Conservation (phyloP, 2,888 invertebrate genomes). For the Eilema depressum region DNA sequence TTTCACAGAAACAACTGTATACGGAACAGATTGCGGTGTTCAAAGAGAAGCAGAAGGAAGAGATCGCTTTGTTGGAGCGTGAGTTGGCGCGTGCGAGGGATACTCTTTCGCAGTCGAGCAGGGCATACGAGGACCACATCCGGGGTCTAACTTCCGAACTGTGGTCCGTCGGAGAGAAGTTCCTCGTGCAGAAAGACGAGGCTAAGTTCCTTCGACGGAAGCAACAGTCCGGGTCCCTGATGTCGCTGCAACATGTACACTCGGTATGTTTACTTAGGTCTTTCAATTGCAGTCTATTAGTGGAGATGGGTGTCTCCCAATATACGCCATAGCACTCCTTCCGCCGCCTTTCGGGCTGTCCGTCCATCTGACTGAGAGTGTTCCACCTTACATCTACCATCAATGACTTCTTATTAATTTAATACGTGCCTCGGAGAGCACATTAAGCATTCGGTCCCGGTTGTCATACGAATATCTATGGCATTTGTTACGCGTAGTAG, state of each 20-base stretch:
- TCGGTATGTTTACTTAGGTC: conserved; percentile 60
- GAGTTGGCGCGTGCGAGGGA: conserved; percentile 85
- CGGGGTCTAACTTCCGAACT: conserved; percentile 84
- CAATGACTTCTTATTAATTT: no score
- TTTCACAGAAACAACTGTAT: conserved; percentile 86
- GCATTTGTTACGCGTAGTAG: no score
- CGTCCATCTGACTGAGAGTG: no score
- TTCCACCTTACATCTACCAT: no score
- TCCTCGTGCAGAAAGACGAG: conserved; percentile 86
- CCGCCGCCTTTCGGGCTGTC: no score
- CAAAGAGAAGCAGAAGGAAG: conserved; percentile 83
- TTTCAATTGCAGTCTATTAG: no score
- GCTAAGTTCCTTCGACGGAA: conserved; percentile 82
- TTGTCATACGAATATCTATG: no score
- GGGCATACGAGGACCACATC: conserved; percentile 76
- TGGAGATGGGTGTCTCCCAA: no score
- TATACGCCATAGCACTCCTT: no score
- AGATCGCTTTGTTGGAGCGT: conserved; percentile 79
- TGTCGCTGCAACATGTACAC: conserved; percentile 80
- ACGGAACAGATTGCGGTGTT: conserved; percentile 87
- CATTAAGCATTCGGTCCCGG: no score
- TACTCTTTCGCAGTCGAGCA: conserved; percentile 74
- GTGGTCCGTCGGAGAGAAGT: conserved; percentile 88
- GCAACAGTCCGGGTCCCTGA: conserved; percentile 74
- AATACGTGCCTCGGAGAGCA: no score